Conservation (phyloP, 2,888 invertebrate species). For the Tetheella fluctuosa region DNA sequence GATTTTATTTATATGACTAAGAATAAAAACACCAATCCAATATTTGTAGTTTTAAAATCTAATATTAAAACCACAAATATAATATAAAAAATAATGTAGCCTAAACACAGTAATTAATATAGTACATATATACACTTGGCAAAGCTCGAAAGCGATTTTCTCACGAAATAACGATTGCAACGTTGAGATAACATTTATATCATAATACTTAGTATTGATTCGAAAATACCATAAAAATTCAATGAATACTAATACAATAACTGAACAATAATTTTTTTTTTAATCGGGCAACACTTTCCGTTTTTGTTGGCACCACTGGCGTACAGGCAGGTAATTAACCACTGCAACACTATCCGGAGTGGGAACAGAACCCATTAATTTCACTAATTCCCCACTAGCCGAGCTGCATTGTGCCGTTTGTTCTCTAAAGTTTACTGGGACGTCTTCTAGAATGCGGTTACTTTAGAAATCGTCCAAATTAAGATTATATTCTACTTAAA, state of each 20-base stretch:
- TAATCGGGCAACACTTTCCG: not conserved
- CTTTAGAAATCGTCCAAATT: not conserved
- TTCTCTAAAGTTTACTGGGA: conserved; percentile 11
- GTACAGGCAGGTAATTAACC: conserved; percentile 35
- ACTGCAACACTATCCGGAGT: conserved; percentile 25
- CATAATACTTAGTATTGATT: too few species aligned
- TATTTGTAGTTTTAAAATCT: too few species aligned
- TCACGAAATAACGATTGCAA: too few species aligned
- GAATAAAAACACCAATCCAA: too few species aligned
- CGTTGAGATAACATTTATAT: too few species aligned
- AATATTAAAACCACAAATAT: too few species aligned
- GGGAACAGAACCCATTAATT: conserved; percentile 41
- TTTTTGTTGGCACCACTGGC: conserved; percentile 7
- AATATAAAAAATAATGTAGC: too few species aligned
- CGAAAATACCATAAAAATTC: too few species aligned
- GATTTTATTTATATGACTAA: too few species aligned
- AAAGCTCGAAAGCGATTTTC: too few species aligned
- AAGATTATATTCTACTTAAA: not conserved
- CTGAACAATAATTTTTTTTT: not conserved
- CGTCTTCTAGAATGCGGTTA: not conserved
- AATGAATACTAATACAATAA: not conserved
- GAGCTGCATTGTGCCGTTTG: conserved; percentile 11
- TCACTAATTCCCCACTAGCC: conserved; percentile 31
- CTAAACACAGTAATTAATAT: too few species aligned
- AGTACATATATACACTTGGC: too few species aligned